A percentile compares a stretch with the other conserved stretches of the same genome.
Conservation (phyloP, 2,797 vertebrate genomes). For the Ictinia mississippiensis region DNA sequence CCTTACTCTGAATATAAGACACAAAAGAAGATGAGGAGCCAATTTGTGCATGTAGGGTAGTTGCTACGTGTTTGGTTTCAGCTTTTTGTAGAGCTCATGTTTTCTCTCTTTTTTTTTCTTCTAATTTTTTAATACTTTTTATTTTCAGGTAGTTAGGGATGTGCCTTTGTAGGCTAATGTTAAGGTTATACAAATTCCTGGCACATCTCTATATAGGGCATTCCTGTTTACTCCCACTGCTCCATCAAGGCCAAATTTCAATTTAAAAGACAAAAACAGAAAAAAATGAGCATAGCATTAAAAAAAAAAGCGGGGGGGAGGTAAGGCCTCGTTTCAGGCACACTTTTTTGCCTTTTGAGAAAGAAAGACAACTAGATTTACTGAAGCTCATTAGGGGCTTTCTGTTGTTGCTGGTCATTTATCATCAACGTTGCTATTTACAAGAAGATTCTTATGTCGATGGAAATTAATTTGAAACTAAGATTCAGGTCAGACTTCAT, state of each 20-base stretch:
- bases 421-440: not conserved
- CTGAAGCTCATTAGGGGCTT: not conserved
- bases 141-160: not conserved
- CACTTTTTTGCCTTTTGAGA: not conserved
- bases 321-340: not conserved
- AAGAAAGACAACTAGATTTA: not conserved
- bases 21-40: not conserved
- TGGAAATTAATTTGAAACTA: not conserved
- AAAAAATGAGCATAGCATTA: not conserved
- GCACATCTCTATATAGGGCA: not conserved
- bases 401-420: not conserved
- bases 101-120: not conserved
- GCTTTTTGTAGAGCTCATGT: not conserved
- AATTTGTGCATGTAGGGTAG: not conserved
- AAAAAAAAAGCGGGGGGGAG: not conserved
- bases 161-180: not conserved
- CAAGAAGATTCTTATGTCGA: not conserved
- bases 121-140: not conserved
- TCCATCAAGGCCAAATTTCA: not conserved
- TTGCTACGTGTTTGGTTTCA: not conserved
- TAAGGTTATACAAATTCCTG: not conserved
- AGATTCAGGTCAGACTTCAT: not conserved
- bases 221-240: not conserved
- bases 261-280: not conserved
- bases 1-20: not conserved